Conservation (phyloP, 2,888 invertebrate species). For the Ypsolopha sequella region DNA sequence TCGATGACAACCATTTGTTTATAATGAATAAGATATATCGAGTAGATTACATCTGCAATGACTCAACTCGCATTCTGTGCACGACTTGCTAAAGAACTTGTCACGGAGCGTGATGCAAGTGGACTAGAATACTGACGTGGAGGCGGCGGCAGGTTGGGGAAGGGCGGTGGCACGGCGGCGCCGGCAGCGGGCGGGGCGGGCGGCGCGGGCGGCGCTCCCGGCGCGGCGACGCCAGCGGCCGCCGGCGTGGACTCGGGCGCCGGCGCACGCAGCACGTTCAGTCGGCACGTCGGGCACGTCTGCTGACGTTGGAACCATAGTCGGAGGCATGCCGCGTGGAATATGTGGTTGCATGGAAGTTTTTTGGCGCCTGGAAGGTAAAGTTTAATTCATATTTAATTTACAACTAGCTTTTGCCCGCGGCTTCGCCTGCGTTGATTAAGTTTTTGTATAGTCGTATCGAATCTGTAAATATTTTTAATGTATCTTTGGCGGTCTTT, state of each 20-base stretch:
- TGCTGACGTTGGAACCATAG: slow-evolving; percentile 99
- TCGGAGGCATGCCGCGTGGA: slow-evolving; percentile 96
- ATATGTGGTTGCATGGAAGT: slow-evolving; percentile 98
- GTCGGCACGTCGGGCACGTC: slow-evolving; percentile 98
- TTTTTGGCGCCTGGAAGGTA: slow-evolving; percentile 82
- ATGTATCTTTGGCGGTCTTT: no score
- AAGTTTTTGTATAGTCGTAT: no score
- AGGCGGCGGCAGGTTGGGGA: slow-evolving; percentile 11
- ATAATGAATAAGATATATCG: no score
- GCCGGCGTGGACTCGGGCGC: slow-evolving; percentile 31
- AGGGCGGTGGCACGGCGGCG: slow-evolving; percentile 14
- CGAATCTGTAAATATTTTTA: no score
- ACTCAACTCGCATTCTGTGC: no score
- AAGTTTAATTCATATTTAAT: background rate
- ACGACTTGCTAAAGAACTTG: no score
- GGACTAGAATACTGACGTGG: slow-evolving; percentile 4
- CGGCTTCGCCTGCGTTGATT: no score
- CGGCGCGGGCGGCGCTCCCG: slow-evolving; percentile 21
- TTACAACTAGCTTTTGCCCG: no score
- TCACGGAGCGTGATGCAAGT: no score
- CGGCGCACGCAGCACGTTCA: slow-evolving; percentile 80
- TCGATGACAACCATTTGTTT: no score
- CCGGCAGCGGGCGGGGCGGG: slow-evolving; percentile 17
- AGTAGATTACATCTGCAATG: no score
- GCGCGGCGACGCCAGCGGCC: slow-evolving; percentile 14